Percentiles rank a stretch among this genome's conserved stretches.
These are phyloP conservation scores for Lasioglossum leucozonium DNA, from an alignment of 2,888 invertebrate species.

Conservation along the genomic window DNA sequence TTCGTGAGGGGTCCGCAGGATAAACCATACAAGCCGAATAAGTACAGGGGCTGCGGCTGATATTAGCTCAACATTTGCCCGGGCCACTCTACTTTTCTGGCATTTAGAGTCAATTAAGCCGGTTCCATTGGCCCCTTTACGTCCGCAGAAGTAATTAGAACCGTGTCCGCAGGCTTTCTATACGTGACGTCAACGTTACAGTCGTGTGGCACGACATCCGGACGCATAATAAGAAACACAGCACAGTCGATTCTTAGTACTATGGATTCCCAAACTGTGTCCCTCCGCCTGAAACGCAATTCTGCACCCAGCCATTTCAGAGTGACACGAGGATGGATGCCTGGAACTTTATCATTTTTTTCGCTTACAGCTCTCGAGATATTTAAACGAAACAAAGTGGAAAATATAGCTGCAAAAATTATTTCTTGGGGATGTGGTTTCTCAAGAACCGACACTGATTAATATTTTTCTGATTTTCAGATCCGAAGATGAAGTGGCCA, in stretches of 20 bases:
- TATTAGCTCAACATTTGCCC: slow-evolving; percentile 48
- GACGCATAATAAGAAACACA: slow-evolving; percentile 1
- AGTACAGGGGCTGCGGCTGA: slow-evolving; percentile 37
- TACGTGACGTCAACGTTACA: background rate
- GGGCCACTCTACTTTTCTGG: slow-evolving; percentile 40
- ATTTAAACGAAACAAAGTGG: background rate
- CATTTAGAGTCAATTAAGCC: slow-evolving; percentile 41
- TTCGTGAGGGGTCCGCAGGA: slow-evolving; percentile 35
- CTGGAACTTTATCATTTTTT: background rate
- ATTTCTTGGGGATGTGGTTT: too few species aligned
- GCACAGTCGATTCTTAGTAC: background rate
- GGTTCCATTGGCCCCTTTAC: slow-evolving; percentile 22
- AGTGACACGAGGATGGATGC: background rate
- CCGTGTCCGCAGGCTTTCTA: slow-evolving; percentile 2
- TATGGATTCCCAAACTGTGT: background rate
- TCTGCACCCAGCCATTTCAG: background rate
- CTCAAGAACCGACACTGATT: too few species aligned
- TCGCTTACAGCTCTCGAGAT: too few species aligned
- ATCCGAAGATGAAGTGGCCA: slow-evolving; percentile 81
- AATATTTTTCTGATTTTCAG: slow-evolving; percentile 50
- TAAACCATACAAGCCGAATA: slow-evolving; percentile 38
- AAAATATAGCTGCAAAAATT: background rate
- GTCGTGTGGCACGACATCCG: background rate
- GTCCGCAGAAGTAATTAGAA: slow-evolving; percentile 14
- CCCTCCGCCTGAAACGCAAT: background rate